phyloP scores from a whole-genome alignment of 2,113 vertebrate genomes.

The Brevimyrus niger region DNA sequence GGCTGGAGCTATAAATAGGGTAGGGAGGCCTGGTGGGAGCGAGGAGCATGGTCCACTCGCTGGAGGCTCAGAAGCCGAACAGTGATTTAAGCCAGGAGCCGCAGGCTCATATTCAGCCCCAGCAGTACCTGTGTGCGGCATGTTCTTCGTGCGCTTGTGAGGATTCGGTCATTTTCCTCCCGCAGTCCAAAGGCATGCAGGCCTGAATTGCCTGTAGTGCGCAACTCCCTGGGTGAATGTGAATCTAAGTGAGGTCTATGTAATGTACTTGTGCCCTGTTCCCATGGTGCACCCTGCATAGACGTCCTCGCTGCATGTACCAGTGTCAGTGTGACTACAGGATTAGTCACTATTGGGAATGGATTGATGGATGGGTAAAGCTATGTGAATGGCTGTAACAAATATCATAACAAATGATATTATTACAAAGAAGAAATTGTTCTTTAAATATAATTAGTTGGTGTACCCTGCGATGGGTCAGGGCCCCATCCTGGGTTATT shows the following conservation, averaged over 20 bases:
- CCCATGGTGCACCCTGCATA: not conserved
- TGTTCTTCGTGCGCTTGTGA: not conserved
- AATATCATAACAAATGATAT: not conserved
- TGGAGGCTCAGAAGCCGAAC: not conserved
- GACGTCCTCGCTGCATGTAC: not conserved
- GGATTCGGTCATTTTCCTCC: not conserved
- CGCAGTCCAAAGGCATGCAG: not conserved
- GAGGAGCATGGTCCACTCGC: not conserved
- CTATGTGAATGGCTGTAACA: not conserved
- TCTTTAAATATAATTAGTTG: not conserved
- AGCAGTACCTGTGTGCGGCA: not conserved
- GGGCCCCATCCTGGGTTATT: not conserved
- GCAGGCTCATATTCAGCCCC: not conserved
- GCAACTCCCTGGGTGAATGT: not conserved
- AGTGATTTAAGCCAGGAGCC: not conserved
- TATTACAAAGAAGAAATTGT: not conserved
- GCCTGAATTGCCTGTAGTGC: not conserved
- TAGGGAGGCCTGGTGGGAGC: not conserved
- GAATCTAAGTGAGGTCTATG: not conserved
- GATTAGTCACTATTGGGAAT: not conserved
- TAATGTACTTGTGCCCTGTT: not conserved
- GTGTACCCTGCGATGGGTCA: not conserved
- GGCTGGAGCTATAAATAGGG: not conserved
- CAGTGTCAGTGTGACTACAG: not conserved
- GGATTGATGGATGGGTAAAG: not conserved